phyloP scores from a whole-genome alignment of 23 tunicate genomes.

The Clavelina lepadiformis region DNA sequence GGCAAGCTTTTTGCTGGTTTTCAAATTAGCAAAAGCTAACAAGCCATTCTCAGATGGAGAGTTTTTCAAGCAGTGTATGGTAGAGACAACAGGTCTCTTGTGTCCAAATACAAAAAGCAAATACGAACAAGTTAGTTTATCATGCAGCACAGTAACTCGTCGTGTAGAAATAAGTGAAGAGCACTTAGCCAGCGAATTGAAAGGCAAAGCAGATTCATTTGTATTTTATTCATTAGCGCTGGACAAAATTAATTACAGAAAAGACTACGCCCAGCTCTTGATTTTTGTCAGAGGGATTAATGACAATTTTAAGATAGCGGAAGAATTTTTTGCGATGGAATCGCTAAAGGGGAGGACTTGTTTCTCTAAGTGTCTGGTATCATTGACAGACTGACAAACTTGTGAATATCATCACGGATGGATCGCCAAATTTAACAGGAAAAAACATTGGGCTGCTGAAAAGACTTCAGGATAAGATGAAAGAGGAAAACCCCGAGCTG shows the following conservation, averaged over 20 bases:
- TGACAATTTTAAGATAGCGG: conserved; percentile 29
- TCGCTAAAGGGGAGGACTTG: conserved; percentile 24
- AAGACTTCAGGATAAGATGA: conserved; percentile 27
- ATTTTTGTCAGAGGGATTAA: conserved; percentile 27
- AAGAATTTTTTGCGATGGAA: conserved; percentile 33
- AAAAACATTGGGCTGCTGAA: conserved; percentile 29
- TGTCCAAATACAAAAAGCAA: too few relatives aligned
- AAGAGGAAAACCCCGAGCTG: conserved; percentile 12
- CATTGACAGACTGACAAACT: conserved; percentile 11
- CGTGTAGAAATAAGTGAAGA: too few relatives aligned
- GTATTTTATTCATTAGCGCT: background rate
- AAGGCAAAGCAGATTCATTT: background rate
- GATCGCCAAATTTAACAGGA: conserved; percentile 31
- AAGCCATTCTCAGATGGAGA: too few relatives aligned
- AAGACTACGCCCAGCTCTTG: conserved; percentile 34
- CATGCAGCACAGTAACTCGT: too few relatives aligned
- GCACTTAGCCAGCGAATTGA: too few relatives aligned
- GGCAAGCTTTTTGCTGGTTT: too few relatives aligned
- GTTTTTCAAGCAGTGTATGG: too few relatives aligned
- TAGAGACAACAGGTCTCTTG: too few relatives aligned
- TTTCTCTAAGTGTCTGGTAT: conserved; percentile 13
- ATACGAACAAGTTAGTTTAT: too few relatives aligned
- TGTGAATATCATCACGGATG: conserved; percentile 31
- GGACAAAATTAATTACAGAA: conserved; percentile 25
- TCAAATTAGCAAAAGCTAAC: too few relatives aligned